Evolutionary conservation across 2,888 invertebrate genomes (phyloP), one percentile per base, ranked within the genome.

Genomic region (Psylliodes chrysocephalus): DNA sequence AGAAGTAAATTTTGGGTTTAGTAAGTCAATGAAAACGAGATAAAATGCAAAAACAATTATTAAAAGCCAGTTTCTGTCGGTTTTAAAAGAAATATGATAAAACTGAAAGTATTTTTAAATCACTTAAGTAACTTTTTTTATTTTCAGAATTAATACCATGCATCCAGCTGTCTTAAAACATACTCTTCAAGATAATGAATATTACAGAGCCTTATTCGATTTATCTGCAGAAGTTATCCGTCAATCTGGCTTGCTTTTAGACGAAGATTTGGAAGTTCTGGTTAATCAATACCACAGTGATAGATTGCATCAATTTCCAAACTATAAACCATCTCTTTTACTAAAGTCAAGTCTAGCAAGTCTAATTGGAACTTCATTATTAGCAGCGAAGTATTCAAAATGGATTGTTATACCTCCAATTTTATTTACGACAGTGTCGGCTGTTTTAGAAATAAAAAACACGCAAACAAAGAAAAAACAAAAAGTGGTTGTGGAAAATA

Each of bases 221-320:
- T 57, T 64, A 18, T 67, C 72, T 60, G 52, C 65, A 15, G 71
- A 60, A 47, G 67, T 66, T 15, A 73, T 75, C 18, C 60, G 74
- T 19, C 68, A 73, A 59, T 75, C 74, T 1, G 71, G 71, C 18
- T 61, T 73, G 25, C 60, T 75, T 5, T 55, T 75, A 25, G 75
- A 75, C 40, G 75, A 75, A 63, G 75, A 75, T 59, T 66, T 74
- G 52, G 73, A 75, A 57, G 71, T 70, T 28, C 57, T 74, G 8
- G 49, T 74, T 18, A 66, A 59, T 18, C 46, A 64, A 5, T 63
- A 62, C 15, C 63, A 64, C 46, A 66, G 64, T 40, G 60, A 67
- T 57, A 55, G 57, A 28, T 47, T 30, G 14, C 47, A 59, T 15
- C 22, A 38, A 19, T 59, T 59, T 59, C 63, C 57, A 14, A 44